phyloP scores from a whole-genome alignment of 1,140 invertebrate species.

The Zaprionus camerounensis region DNA sequence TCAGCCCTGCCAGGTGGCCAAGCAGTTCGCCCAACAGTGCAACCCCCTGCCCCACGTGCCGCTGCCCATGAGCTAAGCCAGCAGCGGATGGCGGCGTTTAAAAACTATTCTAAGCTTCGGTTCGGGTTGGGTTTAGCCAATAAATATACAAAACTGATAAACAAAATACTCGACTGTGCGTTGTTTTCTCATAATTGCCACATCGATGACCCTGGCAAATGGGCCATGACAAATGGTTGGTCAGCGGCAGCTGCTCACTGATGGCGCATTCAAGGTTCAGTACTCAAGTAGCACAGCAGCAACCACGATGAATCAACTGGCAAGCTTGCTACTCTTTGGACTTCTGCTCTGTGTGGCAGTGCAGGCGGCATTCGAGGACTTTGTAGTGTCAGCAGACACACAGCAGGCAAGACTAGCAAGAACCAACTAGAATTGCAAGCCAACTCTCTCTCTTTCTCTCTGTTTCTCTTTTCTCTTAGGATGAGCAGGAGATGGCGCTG shows the following conservation, averaged over 20 bases:
- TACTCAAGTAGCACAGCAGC: conserved; percentile 20
- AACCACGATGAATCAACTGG: conserved; percentile 38
- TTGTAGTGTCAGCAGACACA: conserved; percentile 57
- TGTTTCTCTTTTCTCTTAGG: not conserved
- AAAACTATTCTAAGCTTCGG: conserved; percentile 3
- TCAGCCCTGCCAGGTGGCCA: conserved; percentile 64
- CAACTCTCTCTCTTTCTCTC: not conserved
- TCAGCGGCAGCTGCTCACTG: not conserved
- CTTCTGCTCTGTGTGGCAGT: conserved; percentile 23
- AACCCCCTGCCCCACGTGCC: conserved; percentile 79
- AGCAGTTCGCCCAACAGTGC: conserved; percentile 72
- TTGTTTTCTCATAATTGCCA: conserved; percentile 1
- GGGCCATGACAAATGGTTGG: conserved; percentile 40
- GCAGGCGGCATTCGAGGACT: conserved; percentile 62
- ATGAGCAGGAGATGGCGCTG: not conserved
- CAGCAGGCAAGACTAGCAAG: not conserved
- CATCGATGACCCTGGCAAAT: conserved; percentile 41
- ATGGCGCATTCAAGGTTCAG: conserved; percentile 52
- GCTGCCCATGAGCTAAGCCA: conserved; percentile 58
- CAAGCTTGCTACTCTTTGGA: conserved; percentile 11
- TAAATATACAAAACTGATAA: conserved; percentile 32
- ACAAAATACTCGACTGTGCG: conserved; percentile 15
- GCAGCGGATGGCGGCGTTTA: not conserved
- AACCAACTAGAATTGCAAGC: not conserved
- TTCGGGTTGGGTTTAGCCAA: not conserved